phyloP scores from a whole-genome alignment of 2,888 invertebrate genomes.

The Watsonalla binaria region DNA sequence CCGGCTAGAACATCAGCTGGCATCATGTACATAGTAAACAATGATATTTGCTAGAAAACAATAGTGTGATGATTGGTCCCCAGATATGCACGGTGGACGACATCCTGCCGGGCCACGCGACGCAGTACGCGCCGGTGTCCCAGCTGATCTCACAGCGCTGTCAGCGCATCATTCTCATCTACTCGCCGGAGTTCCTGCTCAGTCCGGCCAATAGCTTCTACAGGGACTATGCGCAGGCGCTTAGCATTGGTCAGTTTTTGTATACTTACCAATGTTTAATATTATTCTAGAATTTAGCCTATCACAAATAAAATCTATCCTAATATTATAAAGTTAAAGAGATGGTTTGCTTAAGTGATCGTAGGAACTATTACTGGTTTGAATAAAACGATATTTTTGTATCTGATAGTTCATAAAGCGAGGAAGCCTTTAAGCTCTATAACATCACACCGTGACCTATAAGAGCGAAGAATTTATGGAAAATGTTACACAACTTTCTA shows the following conservation, averaged over 20 bases:
- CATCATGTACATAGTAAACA: too few relatives aligned
- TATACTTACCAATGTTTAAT: neutral
- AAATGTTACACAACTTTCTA: too few relatives aligned
- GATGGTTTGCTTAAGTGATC: too few relatives aligned
- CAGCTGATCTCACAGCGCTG: slow-evolving; percentile 87
- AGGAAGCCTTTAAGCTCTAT: too few relatives aligned
- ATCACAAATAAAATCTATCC: too few relatives aligned
- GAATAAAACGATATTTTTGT: too few relatives aligned
- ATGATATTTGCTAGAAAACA: too few relatives aligned
- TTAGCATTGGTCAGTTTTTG: slow-evolving; percentile 83
- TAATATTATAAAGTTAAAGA: neutral
- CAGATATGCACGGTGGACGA: slow-evolving; percentile 88
- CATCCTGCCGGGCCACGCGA: slow-evolving; percentile 83
- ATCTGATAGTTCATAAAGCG: too few relatives aligned
- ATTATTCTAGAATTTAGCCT: too few relatives aligned
- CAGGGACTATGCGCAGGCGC: slow-evolving; percentile 87
- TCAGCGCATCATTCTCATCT: slow-evolving; percentile 86
- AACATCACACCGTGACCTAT: neutral
- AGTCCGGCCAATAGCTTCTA: slow-evolving; percentile 88
- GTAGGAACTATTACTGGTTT: too few relatives aligned
- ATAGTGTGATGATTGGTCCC: slow-evolving; percentile 13
- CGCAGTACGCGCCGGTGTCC: slow-evolving; percentile 85
- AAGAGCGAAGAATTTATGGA: neutral
- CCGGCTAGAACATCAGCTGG: too few relatives aligned
- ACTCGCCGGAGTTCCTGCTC: slow-evolving; percentile 86